Percentiles rank a stretch among this genome's conserved stretches.
Conservation (phyloP, 2,888 invertebrate genomes). For the Ernsta delagoae region DNA sequence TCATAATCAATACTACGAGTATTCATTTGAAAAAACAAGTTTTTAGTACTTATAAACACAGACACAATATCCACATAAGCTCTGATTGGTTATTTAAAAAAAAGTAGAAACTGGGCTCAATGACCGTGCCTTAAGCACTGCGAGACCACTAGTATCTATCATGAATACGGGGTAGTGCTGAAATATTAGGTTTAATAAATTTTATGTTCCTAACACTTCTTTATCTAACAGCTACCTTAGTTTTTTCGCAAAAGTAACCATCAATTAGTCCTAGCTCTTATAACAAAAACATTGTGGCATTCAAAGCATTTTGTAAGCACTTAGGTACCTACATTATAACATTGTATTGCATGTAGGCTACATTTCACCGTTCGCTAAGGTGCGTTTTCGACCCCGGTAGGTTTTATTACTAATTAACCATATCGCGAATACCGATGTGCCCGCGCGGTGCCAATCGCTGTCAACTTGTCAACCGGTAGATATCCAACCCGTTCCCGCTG, state of each 20-base stretch:
- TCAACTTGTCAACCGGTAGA: constrained; percentile 58
- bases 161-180: no score
- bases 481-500: constrained; percentile 47
- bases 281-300: constrained; percentile 16
- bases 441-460: constrained; percentile 58
- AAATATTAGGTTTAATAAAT: no score
- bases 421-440: constrained; percentile 60
- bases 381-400: constrained; percentile 47
- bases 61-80: no score
- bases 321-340: neutral
- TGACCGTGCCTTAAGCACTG: no score
- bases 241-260: neutral
- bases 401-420: constrained; percentile 67
- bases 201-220: no score
- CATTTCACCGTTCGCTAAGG: constrained; percentile 33
- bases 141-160: no score
- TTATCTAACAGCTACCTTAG: neutral
- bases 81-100: no score
- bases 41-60: no score
- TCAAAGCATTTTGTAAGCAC: constrained; percentile 6
- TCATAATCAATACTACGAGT: no score
- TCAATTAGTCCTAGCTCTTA: constrained; percentile 3
- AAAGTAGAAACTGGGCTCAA: no score
- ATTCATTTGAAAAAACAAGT: no score
- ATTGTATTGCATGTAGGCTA: constrained; percentile 8